Conservation (phyloP, 1,140 invertebrate genomes). For the Neodiprion lecontei region DNA sequence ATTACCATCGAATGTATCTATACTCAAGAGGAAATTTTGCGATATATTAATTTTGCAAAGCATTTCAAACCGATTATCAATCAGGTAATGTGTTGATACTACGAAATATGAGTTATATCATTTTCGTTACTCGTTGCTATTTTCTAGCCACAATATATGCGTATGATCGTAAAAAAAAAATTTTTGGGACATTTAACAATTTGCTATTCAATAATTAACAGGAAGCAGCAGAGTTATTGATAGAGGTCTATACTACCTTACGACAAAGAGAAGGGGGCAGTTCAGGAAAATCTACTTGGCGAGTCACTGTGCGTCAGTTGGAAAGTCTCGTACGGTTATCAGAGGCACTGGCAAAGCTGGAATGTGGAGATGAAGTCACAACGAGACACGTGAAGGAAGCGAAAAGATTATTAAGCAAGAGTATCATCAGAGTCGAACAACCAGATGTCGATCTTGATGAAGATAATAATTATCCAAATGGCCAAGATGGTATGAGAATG, state of each 20-base stretch:
- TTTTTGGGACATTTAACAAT: constrained; percentile 6
- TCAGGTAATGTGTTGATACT: constrained; percentile 47
- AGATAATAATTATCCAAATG: constrained; percentile 59
- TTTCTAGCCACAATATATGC: background rate
- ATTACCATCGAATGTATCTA: constrained; percentile 82
- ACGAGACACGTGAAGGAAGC: constrained; percentile 94
- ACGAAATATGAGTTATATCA: constrained; percentile 13
- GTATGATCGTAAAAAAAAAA: background rate
- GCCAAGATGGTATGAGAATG: constrained; percentile 61
- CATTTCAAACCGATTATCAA: constrained; percentile 95
- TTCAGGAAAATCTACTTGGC: constrained; percentile 82
- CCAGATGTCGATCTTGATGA: constrained; percentile 95
- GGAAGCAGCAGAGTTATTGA: constrained; percentile 85
- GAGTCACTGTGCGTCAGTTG: constrained; percentile 98
- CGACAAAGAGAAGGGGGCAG: constrained; percentile 82
- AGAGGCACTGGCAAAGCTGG: constrained; percentile 95
- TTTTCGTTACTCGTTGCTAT: background rate
- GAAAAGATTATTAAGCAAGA: constrained; percentile 91
- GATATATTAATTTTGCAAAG: constrained; percentile 96
- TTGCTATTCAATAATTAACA: constrained; percentile 41
- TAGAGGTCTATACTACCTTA: constrained; percentile 89
- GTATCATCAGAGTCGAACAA: constrained; percentile 97
- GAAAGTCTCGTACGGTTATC: constrained; percentile 97
- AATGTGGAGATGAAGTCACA: constrained; percentile 89
- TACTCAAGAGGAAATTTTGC: constrained; percentile 83